Conservation (phyloP, 2,113 vertebrate genomes). For the Ochotona curzoniae region DNA sequence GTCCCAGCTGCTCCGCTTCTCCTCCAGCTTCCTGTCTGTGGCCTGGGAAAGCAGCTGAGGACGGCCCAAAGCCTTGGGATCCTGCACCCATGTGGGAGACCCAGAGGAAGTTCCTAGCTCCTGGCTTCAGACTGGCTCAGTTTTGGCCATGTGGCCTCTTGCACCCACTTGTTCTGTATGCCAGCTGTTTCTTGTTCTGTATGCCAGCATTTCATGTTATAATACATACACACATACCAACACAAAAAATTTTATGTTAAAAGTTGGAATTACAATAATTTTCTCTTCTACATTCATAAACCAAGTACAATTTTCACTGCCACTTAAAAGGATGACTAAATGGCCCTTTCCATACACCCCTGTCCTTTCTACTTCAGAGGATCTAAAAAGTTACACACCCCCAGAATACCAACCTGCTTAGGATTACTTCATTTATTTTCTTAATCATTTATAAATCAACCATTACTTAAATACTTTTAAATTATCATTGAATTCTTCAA, state of each 20-base stretch:
- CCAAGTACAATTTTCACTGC: not conserved
- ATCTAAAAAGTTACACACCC: not conserved
- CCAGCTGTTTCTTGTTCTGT: not conserved
- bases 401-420: not conserved
- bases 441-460: not conserved
- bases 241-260: not conserved
- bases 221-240: not conserved
- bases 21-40: too few species aligned
- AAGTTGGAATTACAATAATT: not conserved
- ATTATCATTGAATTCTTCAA: not conserved
- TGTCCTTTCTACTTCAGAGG: not conserved
- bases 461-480: not conserved
- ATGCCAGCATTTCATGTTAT: not conserved
- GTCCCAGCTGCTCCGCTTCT: too few species aligned
- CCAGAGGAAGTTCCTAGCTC: too few species aligned
- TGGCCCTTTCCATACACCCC: not conserved
- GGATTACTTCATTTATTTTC: not conserved
- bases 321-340: not conserved
- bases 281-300: constrained; percentile 23
- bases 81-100: too few species aligned
- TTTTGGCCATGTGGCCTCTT: too few species aligned
- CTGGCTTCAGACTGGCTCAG: too few species aligned
- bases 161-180: not conserved
- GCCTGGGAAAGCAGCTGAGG: too few species aligned
- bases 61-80: too few species aligned